Base-by-base conservation (phyloP, 2,888 invertebrate species). In the Dyspetes luteomarginatus region DNA sequence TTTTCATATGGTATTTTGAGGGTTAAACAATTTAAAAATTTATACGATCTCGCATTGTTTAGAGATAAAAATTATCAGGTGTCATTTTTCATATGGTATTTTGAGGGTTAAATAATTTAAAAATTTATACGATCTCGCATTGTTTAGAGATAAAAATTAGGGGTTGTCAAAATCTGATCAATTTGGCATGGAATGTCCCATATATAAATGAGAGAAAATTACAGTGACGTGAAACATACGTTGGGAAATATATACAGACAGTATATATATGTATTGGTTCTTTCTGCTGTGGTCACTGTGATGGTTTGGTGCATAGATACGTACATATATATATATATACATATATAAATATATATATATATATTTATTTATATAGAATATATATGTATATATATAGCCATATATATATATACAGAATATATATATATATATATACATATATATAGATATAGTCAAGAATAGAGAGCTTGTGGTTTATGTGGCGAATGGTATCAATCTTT, bases 401-500 rank as follows among this genome's bases (percentile, higher is more conserved):
- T 12, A 36, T 12, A 36, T 12, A 36, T 1, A 36, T 58, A 17
- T 36, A 12, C 36, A 12, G 12, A 36, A 36, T 36, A 15, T 45
- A 15, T 4, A 1, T n/a, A 45, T n/a, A 45, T 55, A 45, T 45
- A 19, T 30, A 28, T n/a, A 30, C 36, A 36, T 1, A 36, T 12
- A 36, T 12, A 36, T 12, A 36, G 4, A 36, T 58, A 17, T 4
- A 58, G 56, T 65, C 74, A 26, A 48, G 62, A 36, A 58, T 41
- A 45, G 26, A 36, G 26, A 45, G 48, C 30, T 65, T 28, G 64
- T 19, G 73, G 58, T 50, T 67, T 60, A 58, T 58, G 36, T 41
- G 58, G 48, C 75, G 36, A 50, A 48, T 22, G 36, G 26, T 65
- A 77, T 78, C 24, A 60, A 78, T 78, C 72, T 72, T 78, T 78